Evolutionary conservation across 2,888 invertebrate genomes (phyloP), one percentile per base, ranked within the genome.

Genomic region (Leptinotarsa juncta): DNA sequence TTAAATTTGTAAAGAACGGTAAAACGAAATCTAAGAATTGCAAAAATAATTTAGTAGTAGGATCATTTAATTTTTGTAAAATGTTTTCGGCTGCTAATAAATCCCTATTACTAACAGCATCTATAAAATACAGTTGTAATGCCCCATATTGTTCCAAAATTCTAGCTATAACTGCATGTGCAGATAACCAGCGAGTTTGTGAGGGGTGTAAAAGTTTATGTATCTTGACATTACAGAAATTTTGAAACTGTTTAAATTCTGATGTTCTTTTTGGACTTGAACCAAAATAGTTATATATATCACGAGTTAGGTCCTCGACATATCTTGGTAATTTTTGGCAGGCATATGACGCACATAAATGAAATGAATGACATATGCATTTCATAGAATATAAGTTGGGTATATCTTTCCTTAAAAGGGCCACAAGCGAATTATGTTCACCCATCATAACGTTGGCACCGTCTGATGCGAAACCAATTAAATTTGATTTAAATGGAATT

Each of bases 351-450:
- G 82, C 82, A 72, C 82, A 83, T 72, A 83, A 71, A 23, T 78
- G 77, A 73, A 84, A 82, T 3, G 80, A 82, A 68, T 84, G 84
- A 60, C 81, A 84, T 32, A 82, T 80, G 72, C 84, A 84, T 72
- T 81, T 82, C 67, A 81, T 74, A 15, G 74, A 20, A 73, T 69
- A 82, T 42, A 82, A 62, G 71, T 53, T 53, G 16, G 53, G 18
- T 53, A 53, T n/a, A 53, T n/a, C 53, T 76, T 10, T 65, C 70
- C 75, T 78, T 16, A 79, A 74, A 15, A 65, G 26, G 48, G 67
- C 69, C 18, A 60, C 62, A 14, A 81, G 26, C 1, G 80, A 80
- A 70, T 78, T 55, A 70, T 80, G 65, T 26, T 62, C 51, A 32
- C 80, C 79, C 74, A 80, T 53, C 75, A 76, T 76, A 15, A 62